Conservation (phyloP, 1,140 invertebrate genomes). For the Hetaerina americana region DNA sequence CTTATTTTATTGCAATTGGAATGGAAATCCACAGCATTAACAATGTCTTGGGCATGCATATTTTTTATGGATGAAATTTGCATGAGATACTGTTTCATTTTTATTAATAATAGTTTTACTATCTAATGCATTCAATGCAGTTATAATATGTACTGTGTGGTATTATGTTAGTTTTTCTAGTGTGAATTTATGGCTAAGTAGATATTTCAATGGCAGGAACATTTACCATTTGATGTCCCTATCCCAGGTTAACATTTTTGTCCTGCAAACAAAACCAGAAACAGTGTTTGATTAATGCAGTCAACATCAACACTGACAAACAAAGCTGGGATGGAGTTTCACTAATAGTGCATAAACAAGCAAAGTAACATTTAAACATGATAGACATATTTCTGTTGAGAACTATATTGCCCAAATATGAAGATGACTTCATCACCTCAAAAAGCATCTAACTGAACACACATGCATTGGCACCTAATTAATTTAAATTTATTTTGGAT, state of each 20-base stretch:
- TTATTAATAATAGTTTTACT: too few relatives aligned
- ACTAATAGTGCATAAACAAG: neutral
- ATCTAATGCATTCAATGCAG: too few relatives aligned
- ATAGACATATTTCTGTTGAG: neutral
- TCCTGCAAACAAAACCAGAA: neutral
- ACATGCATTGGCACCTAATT: neutral
- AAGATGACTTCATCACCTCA: neutral
- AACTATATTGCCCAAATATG: neutral
- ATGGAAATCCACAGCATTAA: too few relatives aligned
- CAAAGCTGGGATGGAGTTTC: neutral
- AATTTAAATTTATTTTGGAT: too few relatives aligned
- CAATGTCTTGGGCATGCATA: too few relatives aligned
- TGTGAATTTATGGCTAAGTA: neutral
- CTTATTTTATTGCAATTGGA: too few relatives aligned
- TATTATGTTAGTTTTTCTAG: neutral
- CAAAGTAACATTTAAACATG: neutral
- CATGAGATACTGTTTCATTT: too few relatives aligned
- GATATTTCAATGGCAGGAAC: neutral
- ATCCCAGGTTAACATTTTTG: neutral
- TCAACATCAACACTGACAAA: neutral
- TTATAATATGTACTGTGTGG: too few relatives aligned
- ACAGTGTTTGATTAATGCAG: neutral
- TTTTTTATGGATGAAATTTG: too few relatives aligned
- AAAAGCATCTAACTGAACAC: neutral
- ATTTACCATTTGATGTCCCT: neutral